A percentile compares a stretch with the other conserved stretches of the same genome.
Evolutionary conservation across 2,797 vertebrate genomes (phyloP).

Genomic region (Falco rusticolus): DNA sequence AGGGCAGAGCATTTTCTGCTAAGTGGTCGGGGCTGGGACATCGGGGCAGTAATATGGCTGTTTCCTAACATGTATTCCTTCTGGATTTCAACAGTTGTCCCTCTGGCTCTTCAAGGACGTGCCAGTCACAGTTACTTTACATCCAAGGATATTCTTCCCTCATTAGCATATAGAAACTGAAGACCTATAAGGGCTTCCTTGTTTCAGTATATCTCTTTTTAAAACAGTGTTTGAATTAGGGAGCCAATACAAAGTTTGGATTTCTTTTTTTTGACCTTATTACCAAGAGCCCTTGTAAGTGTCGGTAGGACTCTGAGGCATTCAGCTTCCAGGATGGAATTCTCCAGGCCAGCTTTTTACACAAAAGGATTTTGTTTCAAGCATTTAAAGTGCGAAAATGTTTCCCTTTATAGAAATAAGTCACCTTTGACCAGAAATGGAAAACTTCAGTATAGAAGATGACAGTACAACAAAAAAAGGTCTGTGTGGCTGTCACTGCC

Average conservation of each 20-base stretch:
- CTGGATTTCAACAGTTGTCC: background rate
- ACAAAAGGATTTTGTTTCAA: slow-evolving; percentile 21
- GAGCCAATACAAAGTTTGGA: background rate
- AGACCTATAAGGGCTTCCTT: background rate
- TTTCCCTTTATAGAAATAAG: slow-evolving; percentile 54
- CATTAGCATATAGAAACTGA: background rate
- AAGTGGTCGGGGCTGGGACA: slow-evolving; percentile 16
- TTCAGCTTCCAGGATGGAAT: background rate
- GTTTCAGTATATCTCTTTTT: rapidly evolving
- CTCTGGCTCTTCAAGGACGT: slow-evolving; percentile 2
- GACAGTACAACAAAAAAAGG: background rate
- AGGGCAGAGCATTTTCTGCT: slow-evolving; percentile 18
- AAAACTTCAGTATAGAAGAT: background rate
- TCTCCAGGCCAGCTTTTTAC: slow-evolving; percentile 17
- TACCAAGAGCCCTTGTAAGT: background rate
- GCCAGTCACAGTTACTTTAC: background rate
- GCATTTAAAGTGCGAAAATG: slow-evolving; percentile 60
- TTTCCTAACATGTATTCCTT: background rate
- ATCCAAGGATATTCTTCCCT: background rate
- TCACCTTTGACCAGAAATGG: slow-evolving; percentile 49
- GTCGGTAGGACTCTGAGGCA: background rate
- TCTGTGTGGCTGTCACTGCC: background rate
- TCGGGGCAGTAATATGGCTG: rapidly evolving
- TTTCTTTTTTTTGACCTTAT: background rate
- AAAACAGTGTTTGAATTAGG: background rate